These are phyloP conservation scores for Bombyx mandarina DNA, from an alignment of 1,140 invertebrate species.

Conservation along the genomic window DNA sequence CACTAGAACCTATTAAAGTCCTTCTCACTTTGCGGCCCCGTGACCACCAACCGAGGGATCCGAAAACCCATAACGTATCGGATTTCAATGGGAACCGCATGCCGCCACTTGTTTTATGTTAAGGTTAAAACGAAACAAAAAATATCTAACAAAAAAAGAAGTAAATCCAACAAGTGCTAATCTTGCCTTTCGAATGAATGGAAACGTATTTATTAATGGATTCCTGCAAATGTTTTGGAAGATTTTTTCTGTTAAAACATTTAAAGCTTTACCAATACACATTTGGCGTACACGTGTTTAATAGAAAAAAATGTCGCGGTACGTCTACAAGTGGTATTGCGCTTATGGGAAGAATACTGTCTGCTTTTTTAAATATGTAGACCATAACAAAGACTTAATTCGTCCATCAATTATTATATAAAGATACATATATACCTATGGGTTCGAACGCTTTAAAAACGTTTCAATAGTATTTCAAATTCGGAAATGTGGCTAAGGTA, in stretches of 20 bases:
- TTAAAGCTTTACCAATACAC: no score
- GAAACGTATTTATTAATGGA: neutral
- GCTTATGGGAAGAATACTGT: slow-evolving; percentile 53
- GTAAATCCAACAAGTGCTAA: slow-evolving; percentile 25
- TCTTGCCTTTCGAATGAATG: slow-evolving; percentile 18
- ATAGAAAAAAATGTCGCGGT: slow-evolving; percentile 5
- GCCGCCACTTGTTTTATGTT: slow-evolving; percentile 19
- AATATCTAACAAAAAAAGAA: slow-evolving; percentile 12
- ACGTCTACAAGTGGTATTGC: slow-evolving; percentile 31
- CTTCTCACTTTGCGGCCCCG: neutral
- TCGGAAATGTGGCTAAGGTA: no score
- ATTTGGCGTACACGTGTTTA: no score
- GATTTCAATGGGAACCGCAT: slow-evolving; percentile 29
- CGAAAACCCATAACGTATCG: slow-evolving; percentile 17
- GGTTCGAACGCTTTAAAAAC: no score
- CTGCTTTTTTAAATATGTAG: slow-evolving; percentile 53
- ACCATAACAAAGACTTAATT: slow-evolving; percentile 37
- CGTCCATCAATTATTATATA: slow-evolving; percentile 32
- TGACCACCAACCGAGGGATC: slow-evolving; percentile 26
- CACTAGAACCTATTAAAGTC: neutral
- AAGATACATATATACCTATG: no score
- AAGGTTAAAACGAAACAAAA: slow-evolving; percentile 18
- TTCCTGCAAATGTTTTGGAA: neutral
- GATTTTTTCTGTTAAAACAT: no score
- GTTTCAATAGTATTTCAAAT: no score